Evolutionary conservation across 2,797 vertebrate genomes (phyloP), one percentile per base, ranked within the genome.

Genomic region (Coilia nasus): DNA sequence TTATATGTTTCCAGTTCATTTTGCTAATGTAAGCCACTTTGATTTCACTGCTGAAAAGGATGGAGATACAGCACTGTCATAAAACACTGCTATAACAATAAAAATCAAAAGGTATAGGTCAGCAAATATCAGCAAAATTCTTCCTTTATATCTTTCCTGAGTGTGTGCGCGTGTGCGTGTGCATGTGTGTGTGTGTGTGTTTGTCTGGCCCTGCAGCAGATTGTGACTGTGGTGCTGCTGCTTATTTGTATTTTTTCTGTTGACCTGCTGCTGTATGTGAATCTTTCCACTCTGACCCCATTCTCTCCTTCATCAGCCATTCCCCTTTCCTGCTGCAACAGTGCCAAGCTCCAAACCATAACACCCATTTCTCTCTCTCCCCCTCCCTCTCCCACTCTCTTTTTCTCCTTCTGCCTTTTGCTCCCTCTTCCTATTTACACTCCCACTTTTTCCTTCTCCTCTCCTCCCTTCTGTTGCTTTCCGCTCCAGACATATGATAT

Each of bases 401-500:
- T 9, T 71, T 31, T 28, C 54, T 54, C 56, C 15, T 54, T 64
- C 59, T 64, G n/a, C 41, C 15, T 19, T 10, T 71, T 19, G 44
- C 11, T 19, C 10, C 57, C 19, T 59, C 3, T 59, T 59, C 19
- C 28, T 75, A 23, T 31, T 41, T 50, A 23, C 67, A 93, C 88
- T 94, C 88, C 94, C 90, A 94, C 86, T 93, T 81, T 93, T 9
- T 85, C 93, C 62, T 82, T 14, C 67, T 67, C 44, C 25, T 56
- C 56, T 28, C n/a, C 3, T 50, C 31, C 57, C 35, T n/a, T 57
- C 46, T 59, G 54, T 80, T 82, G 57, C 83, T 56, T 81, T 93
- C 92, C 95, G 91, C 95, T 96, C 96, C 96, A 99, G 98, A 97
- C 91, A 92, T 97, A 95, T 97, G 94, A 93, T 93, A 95, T 96